phyloP scores from a whole-genome alignment of 2,888 invertebrate genomes.

The Rotaria socialis region DNA sequence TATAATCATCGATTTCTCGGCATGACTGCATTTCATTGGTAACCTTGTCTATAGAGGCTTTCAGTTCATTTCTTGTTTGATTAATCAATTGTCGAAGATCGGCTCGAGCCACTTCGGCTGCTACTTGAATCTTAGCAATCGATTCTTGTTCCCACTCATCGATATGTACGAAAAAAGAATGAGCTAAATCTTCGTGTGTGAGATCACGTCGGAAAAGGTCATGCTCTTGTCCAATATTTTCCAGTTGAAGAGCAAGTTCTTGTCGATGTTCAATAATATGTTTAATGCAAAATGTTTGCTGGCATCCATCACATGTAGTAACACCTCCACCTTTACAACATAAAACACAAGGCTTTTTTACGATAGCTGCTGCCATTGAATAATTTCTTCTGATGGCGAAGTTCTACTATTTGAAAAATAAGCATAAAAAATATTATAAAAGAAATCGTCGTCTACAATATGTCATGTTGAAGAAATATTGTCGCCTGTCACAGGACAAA shows the following conservation, averaged over 20 bases:
- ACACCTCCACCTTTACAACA: background rate
- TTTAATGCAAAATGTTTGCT: background rate
- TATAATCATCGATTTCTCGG: slow-evolving; percentile 1
- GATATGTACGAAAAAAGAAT: background rate
- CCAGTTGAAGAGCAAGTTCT: background rate
- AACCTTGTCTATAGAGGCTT: background rate
- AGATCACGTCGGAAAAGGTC: background rate
- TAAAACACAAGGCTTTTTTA: background rate
- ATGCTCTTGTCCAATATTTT: slow-evolving; percentile 22
- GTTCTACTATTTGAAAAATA: background rate
- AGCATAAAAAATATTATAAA: background rate
- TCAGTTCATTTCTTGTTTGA: background rate
- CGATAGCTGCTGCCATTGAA: background rate
- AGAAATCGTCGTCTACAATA: too few species aligned
- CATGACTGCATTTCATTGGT: background rate
- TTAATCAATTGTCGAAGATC: background rate
- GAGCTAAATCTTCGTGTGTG: background rate
- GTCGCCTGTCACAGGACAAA: background rate
- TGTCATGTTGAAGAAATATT: background rate
- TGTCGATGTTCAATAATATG: slow-evolving; percentile 33
- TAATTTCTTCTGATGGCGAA: background rate
- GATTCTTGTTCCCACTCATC: slow-evolving; percentile 12
- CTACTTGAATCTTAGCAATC: background rate
- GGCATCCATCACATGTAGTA: slow-evolving; percentile 30
- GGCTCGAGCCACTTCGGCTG: background rate